Evolutionary conservation across 2,797 vertebrate species (phyloP).

Genomic region (Lates japonicus): DNA sequence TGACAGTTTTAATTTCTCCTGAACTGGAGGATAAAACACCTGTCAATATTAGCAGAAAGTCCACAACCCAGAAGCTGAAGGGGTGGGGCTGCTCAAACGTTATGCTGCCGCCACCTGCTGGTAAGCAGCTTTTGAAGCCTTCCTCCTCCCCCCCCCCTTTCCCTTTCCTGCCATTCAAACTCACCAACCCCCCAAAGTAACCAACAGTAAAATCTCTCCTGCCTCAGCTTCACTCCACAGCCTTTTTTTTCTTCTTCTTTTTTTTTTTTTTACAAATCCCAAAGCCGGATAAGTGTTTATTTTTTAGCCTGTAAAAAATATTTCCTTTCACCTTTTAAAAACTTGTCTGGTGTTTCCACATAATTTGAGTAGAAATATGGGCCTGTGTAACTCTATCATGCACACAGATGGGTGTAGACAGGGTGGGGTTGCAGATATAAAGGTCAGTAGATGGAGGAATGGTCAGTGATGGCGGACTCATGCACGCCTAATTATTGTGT

Average conservation of each 20-base stretch:
- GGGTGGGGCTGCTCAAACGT: slow-evolving; percentile 89
- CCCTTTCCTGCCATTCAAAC: slow-evolving; percentile 83
- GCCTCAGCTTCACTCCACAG: slow-evolving; percentile 48
- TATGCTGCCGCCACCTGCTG: slow-evolving; percentile 92
- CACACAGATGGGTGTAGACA: slow-evolving; percentile 17
- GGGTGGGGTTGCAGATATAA: slow-evolving; percentile 50
- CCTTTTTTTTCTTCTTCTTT: slow-evolving; percentile 38
- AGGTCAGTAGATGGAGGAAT: slow-evolving; percentile 51
- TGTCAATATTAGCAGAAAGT: slow-evolving; percentile 78
- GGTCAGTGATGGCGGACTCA: slow-evolving; percentile 38
- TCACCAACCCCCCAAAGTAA: slow-evolving; percentile 72
- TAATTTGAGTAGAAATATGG: slow-evolving; percentile 61
- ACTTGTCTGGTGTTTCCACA: slow-evolving; percentile 43
- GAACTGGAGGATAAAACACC: slow-evolving; percentile 80
- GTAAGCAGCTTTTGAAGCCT: slow-evolving; percentile 88
- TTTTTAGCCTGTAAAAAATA: slow-evolving; percentile 76
- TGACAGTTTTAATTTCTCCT: slow-evolving; percentile 80
- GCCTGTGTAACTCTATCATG: slow-evolving; percentile 72
- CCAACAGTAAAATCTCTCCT: slow-evolving; percentile 72
- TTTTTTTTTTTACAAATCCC: slow-evolving; percentile 60
- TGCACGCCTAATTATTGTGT: slow-evolving; percentile 52
- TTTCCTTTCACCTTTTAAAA: slow-evolving; percentile 78
- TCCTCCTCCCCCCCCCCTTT: slow-evolving; percentile 41
- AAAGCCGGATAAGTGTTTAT: slow-evolving; percentile 71
- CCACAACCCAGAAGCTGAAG: slow-evolving; percentile 77